phyloP scores from a whole-genome alignment of 1,140 invertebrate genomes.

The Laodelphax striatellus region DNA sequence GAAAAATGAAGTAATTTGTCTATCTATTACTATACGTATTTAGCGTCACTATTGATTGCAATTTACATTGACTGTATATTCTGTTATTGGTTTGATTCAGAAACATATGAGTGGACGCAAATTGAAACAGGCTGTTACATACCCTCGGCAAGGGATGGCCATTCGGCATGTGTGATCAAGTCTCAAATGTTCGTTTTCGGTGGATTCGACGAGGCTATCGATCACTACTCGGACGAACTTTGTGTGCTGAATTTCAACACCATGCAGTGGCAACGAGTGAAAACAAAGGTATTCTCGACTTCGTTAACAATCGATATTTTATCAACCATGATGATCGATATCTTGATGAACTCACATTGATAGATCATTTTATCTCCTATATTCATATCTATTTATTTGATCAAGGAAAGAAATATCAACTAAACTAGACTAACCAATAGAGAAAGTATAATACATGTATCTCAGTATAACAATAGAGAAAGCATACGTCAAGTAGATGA shows the following conservation, averaged over 20 bases:
- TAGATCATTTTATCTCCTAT: too few species aligned
- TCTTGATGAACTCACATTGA: too few species aligned
- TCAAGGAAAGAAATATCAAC: too few species aligned
- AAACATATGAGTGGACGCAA: constrained; percentile 50
- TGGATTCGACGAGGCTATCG: constrained; percentile 67
- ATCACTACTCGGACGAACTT: constrained; percentile 69
- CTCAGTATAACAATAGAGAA: too few species aligned
- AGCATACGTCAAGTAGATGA: too few species aligned
- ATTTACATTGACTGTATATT: too few species aligned
- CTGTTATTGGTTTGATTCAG: constrained; percentile 17
- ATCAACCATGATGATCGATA: background rate
- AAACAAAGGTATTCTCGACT: constrained; percentile 42
- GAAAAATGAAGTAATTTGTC: too few species aligned
- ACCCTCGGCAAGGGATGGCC: constrained; percentile 76
- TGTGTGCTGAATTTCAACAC: constrained; percentile 61
- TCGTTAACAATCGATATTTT: background rate
- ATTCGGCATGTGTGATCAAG: constrained; percentile 71
- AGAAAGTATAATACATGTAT: too few species aligned
- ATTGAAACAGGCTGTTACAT: constrained; percentile 49
- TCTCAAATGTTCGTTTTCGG: constrained; percentile 81
- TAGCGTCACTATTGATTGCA: too few species aligned
- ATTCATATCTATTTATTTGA: too few species aligned
- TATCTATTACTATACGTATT: too few species aligned
- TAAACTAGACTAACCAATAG: too few species aligned
- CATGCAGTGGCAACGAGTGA: constrained; percentile 54